phyloP scores from a whole-genome alignment of 2,797 vertebrate species.

The Sebastes melanostomus region DNA sequence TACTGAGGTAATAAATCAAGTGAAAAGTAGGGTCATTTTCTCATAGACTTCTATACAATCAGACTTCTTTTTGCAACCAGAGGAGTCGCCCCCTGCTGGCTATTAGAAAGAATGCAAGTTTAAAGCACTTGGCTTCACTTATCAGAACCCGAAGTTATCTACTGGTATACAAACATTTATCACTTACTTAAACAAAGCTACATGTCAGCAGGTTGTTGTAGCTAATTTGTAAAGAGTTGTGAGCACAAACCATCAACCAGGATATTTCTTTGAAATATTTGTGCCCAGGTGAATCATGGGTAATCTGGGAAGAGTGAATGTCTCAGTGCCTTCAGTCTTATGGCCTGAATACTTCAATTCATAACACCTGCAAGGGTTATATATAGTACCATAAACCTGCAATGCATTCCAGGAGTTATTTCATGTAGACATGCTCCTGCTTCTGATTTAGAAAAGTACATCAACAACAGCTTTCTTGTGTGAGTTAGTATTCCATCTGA shows the following conservation, averaged over 20 bases:
- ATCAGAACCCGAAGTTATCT: too few species aligned
- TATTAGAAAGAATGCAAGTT: background rate
- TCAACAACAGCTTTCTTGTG: background rate
- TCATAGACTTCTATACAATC: too few species aligned
- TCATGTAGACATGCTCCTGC: background rate
- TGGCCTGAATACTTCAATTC: background rate
- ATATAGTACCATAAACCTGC: background rate
- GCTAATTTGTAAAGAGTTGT: background rate
- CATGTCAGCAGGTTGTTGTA: background rate
- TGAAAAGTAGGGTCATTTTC: too few species aligned
- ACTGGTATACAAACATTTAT: background rate
- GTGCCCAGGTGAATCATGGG: background rate
- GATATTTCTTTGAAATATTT: background rate
- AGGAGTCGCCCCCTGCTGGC: background rate
- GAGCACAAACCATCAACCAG: background rate
- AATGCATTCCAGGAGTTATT: slow-evolving; percentile 9
- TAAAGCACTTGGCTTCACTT: too few species aligned
- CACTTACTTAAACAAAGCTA: background rate
- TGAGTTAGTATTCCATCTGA: background rate
- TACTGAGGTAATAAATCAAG: background rate
- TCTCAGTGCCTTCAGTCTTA: background rate
- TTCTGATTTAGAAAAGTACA: slow-evolving; percentile 9
- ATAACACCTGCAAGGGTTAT: background rate
- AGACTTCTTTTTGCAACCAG: background rate
- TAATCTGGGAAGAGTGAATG: background rate